These are phyloP conservation scores for Dicrostonyx torquatus DNA, from an alignment of 2,797 vertebrate genomes.

Conservation along the genomic window DNA sequence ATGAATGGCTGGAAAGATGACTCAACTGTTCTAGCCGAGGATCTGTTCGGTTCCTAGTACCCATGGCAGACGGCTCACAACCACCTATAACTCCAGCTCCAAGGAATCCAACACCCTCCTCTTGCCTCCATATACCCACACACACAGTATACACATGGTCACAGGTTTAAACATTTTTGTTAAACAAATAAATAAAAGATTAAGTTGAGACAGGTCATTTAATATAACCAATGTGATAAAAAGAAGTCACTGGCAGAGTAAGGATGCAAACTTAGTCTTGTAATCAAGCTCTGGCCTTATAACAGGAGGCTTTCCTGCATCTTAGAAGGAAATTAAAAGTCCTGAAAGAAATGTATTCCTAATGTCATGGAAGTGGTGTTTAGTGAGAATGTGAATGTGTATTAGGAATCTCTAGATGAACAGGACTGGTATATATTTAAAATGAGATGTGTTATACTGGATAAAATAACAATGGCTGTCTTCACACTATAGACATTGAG, in stretches of 20 bases:
- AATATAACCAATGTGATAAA: neutral
- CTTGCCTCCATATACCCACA: neutral
- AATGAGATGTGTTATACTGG: neutral
- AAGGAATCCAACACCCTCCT: neutral
- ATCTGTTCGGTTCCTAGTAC: neutral
- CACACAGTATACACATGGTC: neutral
- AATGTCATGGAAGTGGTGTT: neutral
- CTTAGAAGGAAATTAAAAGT: neutral
- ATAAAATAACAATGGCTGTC: neutral
- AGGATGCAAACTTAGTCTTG: neutral
- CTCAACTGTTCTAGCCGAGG: neutral
- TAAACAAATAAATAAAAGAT: neutral
- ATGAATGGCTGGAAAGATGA: neutral
- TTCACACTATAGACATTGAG: neutral
- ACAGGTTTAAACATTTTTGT: neutral
- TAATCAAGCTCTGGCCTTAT: neutral
- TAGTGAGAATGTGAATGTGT: too few species aligned
- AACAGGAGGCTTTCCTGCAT: neutral
- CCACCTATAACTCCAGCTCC: neutral
- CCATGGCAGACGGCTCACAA: neutral
- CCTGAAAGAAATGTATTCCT: neutral
- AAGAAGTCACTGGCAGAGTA: neutral
- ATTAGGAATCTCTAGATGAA: neutral
- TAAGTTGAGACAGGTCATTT: neutral
- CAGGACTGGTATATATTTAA: neutral